phyloP scores from a whole-genome alignment of 2,888 invertebrate species.

The Phlogophora meticulosa region DNA sequence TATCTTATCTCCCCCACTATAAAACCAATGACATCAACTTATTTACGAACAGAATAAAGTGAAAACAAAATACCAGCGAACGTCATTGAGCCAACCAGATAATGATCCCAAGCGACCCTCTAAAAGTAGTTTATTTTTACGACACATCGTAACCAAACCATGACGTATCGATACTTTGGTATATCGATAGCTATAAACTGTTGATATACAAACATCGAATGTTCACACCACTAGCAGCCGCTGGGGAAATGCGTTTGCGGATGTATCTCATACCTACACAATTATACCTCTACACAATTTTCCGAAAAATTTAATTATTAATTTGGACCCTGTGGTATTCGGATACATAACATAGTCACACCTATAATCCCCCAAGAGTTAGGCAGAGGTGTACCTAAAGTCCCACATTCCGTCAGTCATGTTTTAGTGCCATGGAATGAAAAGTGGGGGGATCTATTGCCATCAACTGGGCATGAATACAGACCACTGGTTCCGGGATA shows the following conservation, averaged over 20 bases:
- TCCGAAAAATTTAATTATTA: conserved; percentile 11
- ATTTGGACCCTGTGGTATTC: background rate
- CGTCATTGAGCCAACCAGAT: conserved; percentile 20
- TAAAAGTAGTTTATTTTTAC: conserved; percentile 51
- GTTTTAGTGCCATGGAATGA: too few relatives aligned
- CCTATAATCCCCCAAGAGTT: too few relatives aligned
- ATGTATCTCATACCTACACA: conserved; percentile 10
- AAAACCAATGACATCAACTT: conserved; percentile 1
- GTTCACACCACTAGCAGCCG: conserved; percentile 34
- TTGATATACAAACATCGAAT: conserved; percentile 32
- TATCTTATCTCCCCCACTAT: background rate
- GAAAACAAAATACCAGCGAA: conserved; percentile 22
- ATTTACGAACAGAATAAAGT: conserved; percentile 6
- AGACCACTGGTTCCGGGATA: too few relatives aligned
- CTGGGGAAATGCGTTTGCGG: conserved; percentile 47
- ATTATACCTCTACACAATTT: conserved; percentile 3
- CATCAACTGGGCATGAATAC: too few relatives aligned
- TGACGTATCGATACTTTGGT: conserved; percentile 18
- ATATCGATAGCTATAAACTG: conserved; percentile 15
- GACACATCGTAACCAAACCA: conserved; percentile 41
- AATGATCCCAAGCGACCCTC: conserved; percentile 42
- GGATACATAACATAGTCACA: background rate
- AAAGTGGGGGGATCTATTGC: too few relatives aligned
- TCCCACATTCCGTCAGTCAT: too few relatives aligned
- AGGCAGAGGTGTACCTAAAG: too few relatives aligned